A percentile compares a stretch with the other conserved stretches of the same genome.
Evolutionary conservation across 2,888 invertebrate genomes (phyloP).

Genomic region (Cephus spinipes): DNA sequence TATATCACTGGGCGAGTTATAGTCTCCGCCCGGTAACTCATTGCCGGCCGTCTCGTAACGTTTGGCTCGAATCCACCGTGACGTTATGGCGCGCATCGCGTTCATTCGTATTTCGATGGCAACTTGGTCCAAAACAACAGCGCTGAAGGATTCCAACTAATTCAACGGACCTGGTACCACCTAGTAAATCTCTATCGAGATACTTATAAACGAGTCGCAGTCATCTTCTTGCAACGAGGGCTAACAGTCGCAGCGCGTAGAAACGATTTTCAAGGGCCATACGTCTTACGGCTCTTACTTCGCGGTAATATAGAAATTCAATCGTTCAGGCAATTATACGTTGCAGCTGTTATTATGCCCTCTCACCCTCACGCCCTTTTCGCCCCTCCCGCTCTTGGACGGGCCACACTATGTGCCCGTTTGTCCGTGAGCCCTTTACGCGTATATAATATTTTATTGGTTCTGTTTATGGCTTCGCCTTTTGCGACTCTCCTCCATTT

Average conservation of each 20-base stretch:
- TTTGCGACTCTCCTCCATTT: background rate
- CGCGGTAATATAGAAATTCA: slow-evolving; percentile 64
- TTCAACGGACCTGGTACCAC: background rate
- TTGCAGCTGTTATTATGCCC: slow-evolving; percentile 60
- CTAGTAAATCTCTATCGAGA: background rate
- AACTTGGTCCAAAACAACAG: background rate
- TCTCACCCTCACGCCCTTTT: slow-evolving; percentile 26
- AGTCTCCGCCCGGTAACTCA: slow-evolving; percentile 65
- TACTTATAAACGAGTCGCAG: background rate
- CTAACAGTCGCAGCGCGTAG: slow-evolving; percentile 26
- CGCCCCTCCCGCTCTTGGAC: slow-evolving; percentile 6
- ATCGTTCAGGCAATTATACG: slow-evolving; percentile 64
- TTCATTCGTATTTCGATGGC: background rate
- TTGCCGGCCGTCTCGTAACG: slow-evolving; percentile 48
- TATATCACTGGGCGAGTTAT: slow-evolving; percentile 65
- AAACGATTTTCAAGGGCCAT: slow-evolving; percentile 26
- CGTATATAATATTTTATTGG: slow-evolving; percentile 63
- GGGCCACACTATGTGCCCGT: slow-evolving; percentile 18
- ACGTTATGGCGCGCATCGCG: slow-evolving; percentile 51
- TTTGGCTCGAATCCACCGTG: slow-evolving; percentile 62
- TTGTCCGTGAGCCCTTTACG: slow-evolving; percentile 22
- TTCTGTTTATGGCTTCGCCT: slow-evolving; percentile 60
- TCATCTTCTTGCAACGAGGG: background rate
- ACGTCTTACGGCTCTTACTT: slow-evolving; percentile 35
- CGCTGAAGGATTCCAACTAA: background rate